Conservation (phyloP, 2,797 vertebrate species). For the Clarias laeviceps region DNA sequence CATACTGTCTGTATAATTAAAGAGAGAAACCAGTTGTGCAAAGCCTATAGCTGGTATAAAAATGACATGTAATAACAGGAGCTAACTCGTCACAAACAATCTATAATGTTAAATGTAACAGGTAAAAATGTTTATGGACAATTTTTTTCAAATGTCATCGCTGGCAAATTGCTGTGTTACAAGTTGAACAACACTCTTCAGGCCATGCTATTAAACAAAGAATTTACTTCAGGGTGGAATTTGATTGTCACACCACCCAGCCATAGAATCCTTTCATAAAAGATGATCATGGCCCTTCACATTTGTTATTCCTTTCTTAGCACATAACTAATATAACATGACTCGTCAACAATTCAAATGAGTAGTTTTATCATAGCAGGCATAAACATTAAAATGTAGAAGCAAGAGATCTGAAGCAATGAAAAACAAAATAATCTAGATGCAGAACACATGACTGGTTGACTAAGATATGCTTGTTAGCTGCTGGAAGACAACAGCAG, state of each 20-base stretch:
- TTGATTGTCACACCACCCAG: no score
- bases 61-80: neutral
- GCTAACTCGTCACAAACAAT: neutral
- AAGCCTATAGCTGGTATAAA: neutral
- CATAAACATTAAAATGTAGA: neutral
- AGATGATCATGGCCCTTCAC: neutral
- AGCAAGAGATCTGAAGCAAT: neutral
- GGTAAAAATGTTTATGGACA: neutral
- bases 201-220: neutral
- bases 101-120: neutral
- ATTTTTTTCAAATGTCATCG: no score
- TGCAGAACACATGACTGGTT: neutral
- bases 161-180: neutral
- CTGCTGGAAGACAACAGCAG: constrained; percentile 87
- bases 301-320: neutral
- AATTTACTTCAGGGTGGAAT: neutral
- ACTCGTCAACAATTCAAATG: neutral
- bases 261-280: neutral
- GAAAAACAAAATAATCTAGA: neutral
- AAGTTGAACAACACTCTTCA: neutral
- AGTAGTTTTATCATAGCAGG: neutral
- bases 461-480: constrained; percentile 67
- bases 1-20: neutral
- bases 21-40: no score
- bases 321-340: neutral